A percentile compares a stretch with the other conserved stretches of the same genome.
Evolutionary conservation across 2,888 invertebrate genomes (phyloP).

Genomic region (Philereme vetulata): DNA sequence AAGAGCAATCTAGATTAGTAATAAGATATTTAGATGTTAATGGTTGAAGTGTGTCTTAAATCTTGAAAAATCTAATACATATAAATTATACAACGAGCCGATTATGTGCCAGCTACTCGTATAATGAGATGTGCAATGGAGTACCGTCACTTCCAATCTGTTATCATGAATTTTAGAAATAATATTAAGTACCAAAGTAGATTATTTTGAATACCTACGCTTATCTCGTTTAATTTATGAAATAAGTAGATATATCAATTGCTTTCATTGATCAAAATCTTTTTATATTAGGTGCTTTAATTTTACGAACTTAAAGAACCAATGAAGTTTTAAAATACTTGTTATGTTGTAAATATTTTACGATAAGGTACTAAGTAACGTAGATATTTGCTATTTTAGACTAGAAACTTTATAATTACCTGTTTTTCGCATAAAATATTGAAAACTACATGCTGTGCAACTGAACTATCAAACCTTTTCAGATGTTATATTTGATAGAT

Average conservation of each 20-base stretch:
- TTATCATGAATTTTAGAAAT: constrained; percentile 43
- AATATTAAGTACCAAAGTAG: constrained; percentile 37
- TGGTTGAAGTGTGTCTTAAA: constrained; percentile 56
- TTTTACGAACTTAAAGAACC: constrained; percentile 39
- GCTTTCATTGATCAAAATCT: constrained; percentile 24
- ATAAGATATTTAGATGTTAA: constrained; percentile 41
- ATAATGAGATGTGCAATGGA: constrained; percentile 27
- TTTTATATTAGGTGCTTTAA: constrained; percentile 39
- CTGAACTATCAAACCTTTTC: constrained; percentile 26
- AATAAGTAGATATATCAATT: constrained; percentile 34
- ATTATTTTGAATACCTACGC: constrained; percentile 39
- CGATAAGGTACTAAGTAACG: constrained; percentile 21
- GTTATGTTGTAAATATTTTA: constrained; percentile 59
- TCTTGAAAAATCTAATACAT: constrained; percentile 50
- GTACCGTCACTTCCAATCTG: constrained; percentile 56
- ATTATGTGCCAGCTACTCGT: constrained; percentile 47
- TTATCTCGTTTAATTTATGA: constrained; percentile 38
- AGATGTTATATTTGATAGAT: constrained; percentile 19
- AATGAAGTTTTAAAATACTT: constrained; percentile 41
- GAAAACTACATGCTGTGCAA: constrained; percentile 28
- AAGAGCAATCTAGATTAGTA: constrained; percentile 59
- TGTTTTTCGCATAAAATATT: constrained; percentile 31
- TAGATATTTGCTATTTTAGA: constrained; percentile 41
- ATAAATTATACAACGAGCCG: constrained; percentile 66
- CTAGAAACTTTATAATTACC: constrained; percentile 27